These are phyloP conservation scores for Torymus texanus DNA, from an alignment of 2,888 invertebrate genomes.

Conservation along the genomic window DNA sequence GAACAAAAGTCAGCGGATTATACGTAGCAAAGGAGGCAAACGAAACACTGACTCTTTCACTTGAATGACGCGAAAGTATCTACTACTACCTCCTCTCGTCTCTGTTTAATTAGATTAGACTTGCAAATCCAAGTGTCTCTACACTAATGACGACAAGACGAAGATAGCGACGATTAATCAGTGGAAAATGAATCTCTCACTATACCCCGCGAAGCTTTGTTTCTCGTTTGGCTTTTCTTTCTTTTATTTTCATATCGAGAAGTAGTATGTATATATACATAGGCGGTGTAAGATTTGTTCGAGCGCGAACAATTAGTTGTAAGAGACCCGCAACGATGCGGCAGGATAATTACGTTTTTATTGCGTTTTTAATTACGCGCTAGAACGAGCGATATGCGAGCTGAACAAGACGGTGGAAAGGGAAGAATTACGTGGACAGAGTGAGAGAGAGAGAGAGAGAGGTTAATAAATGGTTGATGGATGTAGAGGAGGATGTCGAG, in stretches of 20 bases:
- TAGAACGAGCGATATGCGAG: not conserved
- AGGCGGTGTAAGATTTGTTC: not conserved
- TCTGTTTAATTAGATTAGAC: constrained; percentile 55
- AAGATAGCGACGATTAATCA: constrained; percentile 30
- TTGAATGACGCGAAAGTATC: not conserved
- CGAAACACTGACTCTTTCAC: not conserved
- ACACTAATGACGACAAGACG: constrained; percentile 38
- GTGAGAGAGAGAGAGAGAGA: too few relatives aligned
- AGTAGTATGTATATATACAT: too few relatives aligned
- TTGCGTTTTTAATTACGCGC: constrained; percentile 38
- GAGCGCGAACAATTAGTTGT: constrained; percentile 9
- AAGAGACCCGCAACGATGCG: not conserved
- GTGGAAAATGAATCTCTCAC: constrained; percentile 36
- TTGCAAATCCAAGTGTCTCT: constrained; percentile 33
- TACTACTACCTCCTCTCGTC: too few relatives aligned
- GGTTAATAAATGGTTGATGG: too few relatives aligned
- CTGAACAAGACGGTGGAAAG: too few relatives aligned
- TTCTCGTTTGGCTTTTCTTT: too few relatives aligned
- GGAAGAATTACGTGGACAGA: too few relatives aligned
- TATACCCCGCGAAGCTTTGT: too few relatives aligned
- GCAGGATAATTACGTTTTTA: constrained; percentile 34
- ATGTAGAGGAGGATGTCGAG: too few relatives aligned
- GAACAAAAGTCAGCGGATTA: too few relatives aligned
- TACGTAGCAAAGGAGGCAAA: not conserved
- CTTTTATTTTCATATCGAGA: too few relatives aligned